These are phyloP conservation scores for Desmodus rotundus DNA, from an alignment of 2,113 vertebrate genomes.

Conservation along the genomic window DNA sequence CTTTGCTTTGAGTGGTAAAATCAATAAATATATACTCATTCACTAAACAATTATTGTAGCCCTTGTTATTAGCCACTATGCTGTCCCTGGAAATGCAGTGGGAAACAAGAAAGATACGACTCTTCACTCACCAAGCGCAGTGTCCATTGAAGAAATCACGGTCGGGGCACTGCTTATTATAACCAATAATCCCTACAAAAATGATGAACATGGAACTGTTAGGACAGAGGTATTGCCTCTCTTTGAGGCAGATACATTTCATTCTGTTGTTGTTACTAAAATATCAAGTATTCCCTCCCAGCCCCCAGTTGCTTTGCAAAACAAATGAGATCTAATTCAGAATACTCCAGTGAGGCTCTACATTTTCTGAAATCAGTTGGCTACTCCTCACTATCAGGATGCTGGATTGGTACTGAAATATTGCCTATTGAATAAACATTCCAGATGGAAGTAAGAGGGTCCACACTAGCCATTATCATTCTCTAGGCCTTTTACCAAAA, in stretches of 20 bases:
- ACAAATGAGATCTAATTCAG: background rate
- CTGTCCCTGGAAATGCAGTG: background rate
- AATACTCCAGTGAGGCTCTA: background rate
- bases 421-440: background rate
- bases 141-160: background rate
- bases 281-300: background rate
- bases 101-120: background rate
- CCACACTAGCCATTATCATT: background rate
- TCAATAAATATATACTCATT: background rate
- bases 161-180: background rate
- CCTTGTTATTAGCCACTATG: background rate
- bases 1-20: slow-evolving; percentile 29
- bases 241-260: background rate
- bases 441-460: background rate
- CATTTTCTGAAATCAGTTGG: background rate
- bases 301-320: background rate
- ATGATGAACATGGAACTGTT: background rate
- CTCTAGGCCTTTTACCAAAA: background rate
- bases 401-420: background rate
- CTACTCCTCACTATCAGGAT: background rate
- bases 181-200: background rate
- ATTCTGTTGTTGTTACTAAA: background rate
- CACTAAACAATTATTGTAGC: slow-evolving; percentile 1
- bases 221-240: background rate
- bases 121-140: background rate